Evolutionary conservation across 2,888 invertebrate species (phyloP).

Genomic region (Caenorhabditis sp.): DNA sequence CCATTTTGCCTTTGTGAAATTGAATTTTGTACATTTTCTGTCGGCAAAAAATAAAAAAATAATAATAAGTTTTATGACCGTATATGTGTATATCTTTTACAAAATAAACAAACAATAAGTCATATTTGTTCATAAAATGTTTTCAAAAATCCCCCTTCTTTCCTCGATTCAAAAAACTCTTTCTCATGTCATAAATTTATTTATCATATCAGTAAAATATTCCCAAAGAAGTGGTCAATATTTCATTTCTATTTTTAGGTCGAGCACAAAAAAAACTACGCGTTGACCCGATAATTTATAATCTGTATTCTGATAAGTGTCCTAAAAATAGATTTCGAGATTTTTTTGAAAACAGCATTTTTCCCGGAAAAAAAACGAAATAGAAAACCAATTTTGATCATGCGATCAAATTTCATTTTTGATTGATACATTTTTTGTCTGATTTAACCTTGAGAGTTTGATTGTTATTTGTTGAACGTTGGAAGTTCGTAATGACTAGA

Average conservation of each 20-base stretch:
- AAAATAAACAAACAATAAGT: not conserved
- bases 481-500: not conserved
- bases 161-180: not conserved
- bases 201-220: not conserved
- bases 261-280: not conserved
- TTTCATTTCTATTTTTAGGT: not conserved
- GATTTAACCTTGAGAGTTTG: not conserved
- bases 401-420: not conserved
- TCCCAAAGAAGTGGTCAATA: not conserved
- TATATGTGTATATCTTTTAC: not conserved
- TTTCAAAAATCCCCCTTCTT: no score
- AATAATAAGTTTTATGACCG: not conserved
- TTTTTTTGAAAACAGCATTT: not conserved
- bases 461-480: not conserved
- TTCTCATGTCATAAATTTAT: not conserved
- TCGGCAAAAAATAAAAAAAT: not conserved
- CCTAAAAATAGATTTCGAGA: not conserved
- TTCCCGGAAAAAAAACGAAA: not conserved
- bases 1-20: no score
- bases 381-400: no score
- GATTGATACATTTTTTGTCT: not conserved
- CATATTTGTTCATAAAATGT: no score
- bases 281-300: not conserved
- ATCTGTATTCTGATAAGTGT: not conserved
- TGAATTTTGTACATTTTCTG: not conserved